Evolutionary conservation across 2,888 invertebrate species (phyloP).

Genomic region (Chrysolina americana): DNA sequence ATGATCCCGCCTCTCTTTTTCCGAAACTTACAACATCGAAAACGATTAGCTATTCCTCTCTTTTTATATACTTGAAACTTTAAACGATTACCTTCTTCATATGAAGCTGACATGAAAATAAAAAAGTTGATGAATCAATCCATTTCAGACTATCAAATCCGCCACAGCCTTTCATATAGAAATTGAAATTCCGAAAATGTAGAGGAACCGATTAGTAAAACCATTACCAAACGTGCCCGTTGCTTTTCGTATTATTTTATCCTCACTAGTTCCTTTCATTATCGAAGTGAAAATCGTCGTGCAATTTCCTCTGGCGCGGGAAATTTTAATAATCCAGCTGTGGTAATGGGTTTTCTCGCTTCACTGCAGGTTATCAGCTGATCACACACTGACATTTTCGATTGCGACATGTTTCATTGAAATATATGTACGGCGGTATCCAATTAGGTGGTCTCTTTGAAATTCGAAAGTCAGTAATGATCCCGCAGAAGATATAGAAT

Average conservation of each 20-base stretch:
- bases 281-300: constrained; percentile 7
- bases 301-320: constrained; percentile 26
- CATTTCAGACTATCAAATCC: neutral
- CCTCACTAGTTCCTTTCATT: constrained; percentile 15
- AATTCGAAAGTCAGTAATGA: too few relatives aligned
- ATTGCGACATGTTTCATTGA: constrained; percentile 13
- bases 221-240: constrained; percentile 16
- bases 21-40: too few relatives aligned
- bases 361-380: constrained; percentile 12
- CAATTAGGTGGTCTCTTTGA: neutral
- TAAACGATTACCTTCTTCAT: too few relatives aligned
- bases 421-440: constrained; percentile 5
- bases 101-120: too few relatives aligned
- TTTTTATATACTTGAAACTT: too few relatives aligned
- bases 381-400: constrained; percentile 2
- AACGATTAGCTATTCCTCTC: too few relatives aligned
- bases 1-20: too few relatives aligned
- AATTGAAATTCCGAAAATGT: constrained; percentile 5
- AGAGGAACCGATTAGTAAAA: constrained; percentile 3
- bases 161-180: neutral
- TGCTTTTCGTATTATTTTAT: constrained; percentile 18
- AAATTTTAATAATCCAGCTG: constrained; percentile 23
- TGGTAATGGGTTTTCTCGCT: constrained; percentile 18
- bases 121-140: neutral
- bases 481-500: too few relatives aligned